Conservation (phyloP, 2,113 vertebrate genomes). For the Aspidoscelis tigris region DNA sequence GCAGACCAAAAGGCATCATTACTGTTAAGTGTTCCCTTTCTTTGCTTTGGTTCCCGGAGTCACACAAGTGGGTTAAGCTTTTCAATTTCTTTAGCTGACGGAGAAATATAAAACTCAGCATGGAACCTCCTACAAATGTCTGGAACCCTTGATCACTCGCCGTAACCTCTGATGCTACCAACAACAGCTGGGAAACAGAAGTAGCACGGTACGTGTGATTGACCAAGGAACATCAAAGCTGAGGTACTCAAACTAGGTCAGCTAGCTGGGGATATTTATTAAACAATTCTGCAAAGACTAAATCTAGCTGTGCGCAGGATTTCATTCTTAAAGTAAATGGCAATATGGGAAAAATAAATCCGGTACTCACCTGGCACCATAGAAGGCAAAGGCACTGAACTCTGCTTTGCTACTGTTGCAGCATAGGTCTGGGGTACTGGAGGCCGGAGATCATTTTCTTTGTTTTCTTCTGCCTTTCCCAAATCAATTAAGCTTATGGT, state of each 20-base stretch:
- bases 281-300: neutral
- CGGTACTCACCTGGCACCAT: conserved; percentile 82
- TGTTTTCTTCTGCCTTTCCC: conserved; percentile 72
- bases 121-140: neutral
- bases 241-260: neutral
- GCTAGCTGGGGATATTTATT: rapidly evolving
- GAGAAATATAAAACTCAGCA: neutral
- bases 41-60: neutral
- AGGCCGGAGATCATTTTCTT: conserved; percentile 72
- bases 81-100: neutral
- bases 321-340: neutral
- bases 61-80: neutral
- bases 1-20: too few species aligned
- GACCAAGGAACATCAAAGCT: neutral
- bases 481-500: conserved; percentile 80
- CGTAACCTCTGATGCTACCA: neutral
- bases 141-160: neutral
- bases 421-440: conserved; percentile 86
- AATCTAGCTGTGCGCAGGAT: neutral
- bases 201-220: neutral
- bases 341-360: rapidly evolving
- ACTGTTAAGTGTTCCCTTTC: too few species aligned
- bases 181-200: neutral
- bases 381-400: conserved; percentile 76
- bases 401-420: conserved; percentile 88